phyloP scores from a whole-genome alignment of 1,140 invertebrate species.

The Phocides pigmalion region DNA sequence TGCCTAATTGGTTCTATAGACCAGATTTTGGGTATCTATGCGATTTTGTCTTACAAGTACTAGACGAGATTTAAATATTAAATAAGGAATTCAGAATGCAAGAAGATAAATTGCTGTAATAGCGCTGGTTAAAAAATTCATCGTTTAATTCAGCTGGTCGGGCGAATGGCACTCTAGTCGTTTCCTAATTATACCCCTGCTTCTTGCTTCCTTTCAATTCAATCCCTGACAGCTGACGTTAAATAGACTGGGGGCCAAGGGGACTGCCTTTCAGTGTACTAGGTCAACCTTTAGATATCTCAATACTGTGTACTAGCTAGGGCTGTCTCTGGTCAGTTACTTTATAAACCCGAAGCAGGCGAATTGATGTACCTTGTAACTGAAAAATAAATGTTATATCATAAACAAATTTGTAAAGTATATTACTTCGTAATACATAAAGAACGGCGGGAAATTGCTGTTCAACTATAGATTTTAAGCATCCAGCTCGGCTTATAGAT shows the following conservation, averaged over 20 bases:
- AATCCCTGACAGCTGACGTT: slow-evolving; percentile 32
- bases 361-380: no score
- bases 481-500: no score
- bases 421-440: no score
- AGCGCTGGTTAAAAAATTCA: slow-evolving; percentile 31
- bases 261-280: slow-evolving; percentile 27
- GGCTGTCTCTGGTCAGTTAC: neutral
- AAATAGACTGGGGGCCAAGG: slow-evolving; percentile 32
- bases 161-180: slow-evolving; percentile 17
- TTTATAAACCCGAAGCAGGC: no score
- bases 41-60: slow-evolving; percentile 9
- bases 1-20: no score
- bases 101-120: slow-evolving; percentile 23
- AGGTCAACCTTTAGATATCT: slow-evolving; percentile 11
- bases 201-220: slow-evolving; percentile 30
- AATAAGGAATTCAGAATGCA: slow-evolving; percentile 14
- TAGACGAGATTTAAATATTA: slow-evolving; percentile 13
- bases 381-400: no score
- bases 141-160: slow-evolving; percentile 23
- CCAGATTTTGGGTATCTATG: slow-evolving; percentile 5
- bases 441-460: no score
- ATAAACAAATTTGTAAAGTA: no score
- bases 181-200: slow-evolving; percentile 27
- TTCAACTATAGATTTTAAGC: no score
- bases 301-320: neutral